phyloP scores from a whole-genome alignment of 1,140 invertebrate species.

The Argopecten irradians region DNA sequence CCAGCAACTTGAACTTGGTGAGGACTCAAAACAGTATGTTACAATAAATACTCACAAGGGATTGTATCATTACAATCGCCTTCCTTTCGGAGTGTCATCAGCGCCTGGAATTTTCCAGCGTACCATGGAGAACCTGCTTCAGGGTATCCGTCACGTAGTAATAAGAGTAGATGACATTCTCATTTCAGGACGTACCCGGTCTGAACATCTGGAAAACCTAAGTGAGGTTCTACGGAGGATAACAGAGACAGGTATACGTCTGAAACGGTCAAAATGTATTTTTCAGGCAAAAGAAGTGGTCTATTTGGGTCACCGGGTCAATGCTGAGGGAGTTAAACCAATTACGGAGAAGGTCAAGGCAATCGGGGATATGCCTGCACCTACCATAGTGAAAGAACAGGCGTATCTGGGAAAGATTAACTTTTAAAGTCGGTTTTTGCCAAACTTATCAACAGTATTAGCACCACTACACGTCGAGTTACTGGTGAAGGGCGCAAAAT shows the following conservation, averaged over 20 bases:
- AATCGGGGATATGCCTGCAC: slow-evolving; percentile 53
- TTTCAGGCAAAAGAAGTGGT: slow-evolving; percentile 62
- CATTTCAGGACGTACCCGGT: slow-evolving; percentile 42
- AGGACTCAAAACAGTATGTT: slow-evolving; percentile 55
- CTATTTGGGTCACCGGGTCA: slow-evolving; percentile 72
- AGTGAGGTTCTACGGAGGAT: slow-evolving; percentile 39
- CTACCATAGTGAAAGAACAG: slow-evolving; percentile 31
- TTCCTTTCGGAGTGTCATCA: slow-evolving; percentile 63
- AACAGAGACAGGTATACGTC: slow-evolving; percentile 70
- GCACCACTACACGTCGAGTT: slow-evolving; percentile 24
- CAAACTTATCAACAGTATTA: slow-evolving; percentile 30
- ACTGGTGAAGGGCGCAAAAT: slow-evolving; percentile 30
- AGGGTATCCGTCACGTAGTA: slow-evolving; percentile 39
- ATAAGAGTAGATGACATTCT: slow-evolving; percentile 54
- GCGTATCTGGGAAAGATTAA: slow-evolving; percentile 53
- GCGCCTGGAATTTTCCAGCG: slow-evolving; percentile 79
- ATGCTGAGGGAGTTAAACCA: slow-evolving; percentile 56
- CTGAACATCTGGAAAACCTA: slow-evolving; percentile 49
- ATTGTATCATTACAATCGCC: slow-evolving; percentile 36
- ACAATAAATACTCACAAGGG: slow-evolving; percentile 65
- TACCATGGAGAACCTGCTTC: slow-evolving; percentile 75
- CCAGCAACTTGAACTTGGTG: slow-evolving; percentile 58
- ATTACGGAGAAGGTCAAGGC: slow-evolving; percentile 61
- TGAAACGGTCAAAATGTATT: slow-evolving; percentile 74
- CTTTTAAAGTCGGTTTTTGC: slow-evolving; percentile 45